These are phyloP conservation scores for Coracias cyanogaster DNA, from an alignment of 2,797 vertebrate genomes.

Conservation along the genomic window DNA sequence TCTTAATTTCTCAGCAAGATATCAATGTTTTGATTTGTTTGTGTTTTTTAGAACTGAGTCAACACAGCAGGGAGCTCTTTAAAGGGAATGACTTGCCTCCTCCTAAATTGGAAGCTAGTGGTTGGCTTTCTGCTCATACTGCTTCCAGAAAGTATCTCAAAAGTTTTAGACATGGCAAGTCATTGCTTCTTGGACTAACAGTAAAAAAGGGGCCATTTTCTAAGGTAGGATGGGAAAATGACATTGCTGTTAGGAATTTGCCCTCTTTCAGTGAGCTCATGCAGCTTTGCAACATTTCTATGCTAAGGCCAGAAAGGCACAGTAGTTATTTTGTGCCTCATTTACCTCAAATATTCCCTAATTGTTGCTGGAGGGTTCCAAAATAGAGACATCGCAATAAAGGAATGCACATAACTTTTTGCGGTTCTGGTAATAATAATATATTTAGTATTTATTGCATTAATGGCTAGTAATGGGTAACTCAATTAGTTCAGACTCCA, in stretches of 20 bases:
- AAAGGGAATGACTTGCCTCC: background rate
- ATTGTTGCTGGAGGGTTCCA: slow-evolving; percentile 62
- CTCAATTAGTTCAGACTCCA: slow-evolving; percentile 35
- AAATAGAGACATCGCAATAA: slow-evolving; percentile 43
- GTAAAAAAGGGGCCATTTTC: background rate
- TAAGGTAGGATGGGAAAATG: background rate
- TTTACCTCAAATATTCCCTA: slow-evolving; percentile 62
- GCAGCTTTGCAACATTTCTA: background rate
- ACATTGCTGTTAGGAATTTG: background rate
- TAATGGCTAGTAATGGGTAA: slow-evolving; percentile 45
- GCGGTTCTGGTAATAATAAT: slow-evolving; percentile 8
- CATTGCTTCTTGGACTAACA: background rate
- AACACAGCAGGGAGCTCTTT: background rate
- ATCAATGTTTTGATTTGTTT: slow-evolving; percentile 1
- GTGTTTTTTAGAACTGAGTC: background rate
- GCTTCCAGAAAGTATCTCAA: background rate
- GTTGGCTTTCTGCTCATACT: background rate
- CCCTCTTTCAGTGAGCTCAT: background rate
- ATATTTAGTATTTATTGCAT: slow-evolving; percentile 51
- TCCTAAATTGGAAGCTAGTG: background rate
- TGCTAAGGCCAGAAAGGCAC: slow-evolving; percentile 17
- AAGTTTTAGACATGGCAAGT: background rate
- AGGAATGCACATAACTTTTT: slow-evolving; percentile 11
- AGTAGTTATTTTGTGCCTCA: slow-evolving; percentile 64
- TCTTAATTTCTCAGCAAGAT: slow-evolving; percentile 4